Conservation (phyloP, 2,113 vertebrate species). For the Callipepla squamata region DNA sequence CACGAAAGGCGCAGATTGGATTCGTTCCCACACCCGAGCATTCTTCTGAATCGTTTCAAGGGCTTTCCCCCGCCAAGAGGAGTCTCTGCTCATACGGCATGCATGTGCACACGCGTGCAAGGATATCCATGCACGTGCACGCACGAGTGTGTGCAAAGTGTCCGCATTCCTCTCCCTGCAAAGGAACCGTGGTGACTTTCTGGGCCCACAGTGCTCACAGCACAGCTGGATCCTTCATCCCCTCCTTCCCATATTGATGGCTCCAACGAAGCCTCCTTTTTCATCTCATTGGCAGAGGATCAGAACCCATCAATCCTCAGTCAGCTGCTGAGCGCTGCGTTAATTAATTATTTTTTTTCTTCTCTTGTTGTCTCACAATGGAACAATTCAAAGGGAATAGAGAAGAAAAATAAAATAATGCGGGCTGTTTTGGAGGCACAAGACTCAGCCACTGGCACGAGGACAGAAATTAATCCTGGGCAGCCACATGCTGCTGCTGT, state of each 20-base stretch:
- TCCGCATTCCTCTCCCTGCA: not conserved
- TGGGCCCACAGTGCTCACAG: not conserved
- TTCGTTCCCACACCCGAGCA: not conserved
- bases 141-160: not conserved
- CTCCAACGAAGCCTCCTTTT: not conserved
- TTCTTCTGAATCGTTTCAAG: not conserved
- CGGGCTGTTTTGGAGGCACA: not conserved
- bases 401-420: not conserved
- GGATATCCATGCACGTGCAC: not conserved
- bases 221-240: slow-evolving; percentile 27
- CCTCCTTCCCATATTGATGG: not conserved
- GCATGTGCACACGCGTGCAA: not conserved
- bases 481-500: not conserved
- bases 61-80: not conserved
- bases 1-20: not conserved
- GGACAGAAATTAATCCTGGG: not conserved
- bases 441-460: not conserved
- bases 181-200: not conserved
- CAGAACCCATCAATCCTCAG: slow-evolving; percentile 8
- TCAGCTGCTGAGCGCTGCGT: fast-evolving
- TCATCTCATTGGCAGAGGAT: not conserved
- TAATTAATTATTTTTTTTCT: not conserved
- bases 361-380: not conserved
- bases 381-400: not conserved
- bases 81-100: not conserved